Evolutionary conservation across 2,113 vertebrate species (phyloP).

Genomic region (Hyperoodon ampullatus): DNA sequence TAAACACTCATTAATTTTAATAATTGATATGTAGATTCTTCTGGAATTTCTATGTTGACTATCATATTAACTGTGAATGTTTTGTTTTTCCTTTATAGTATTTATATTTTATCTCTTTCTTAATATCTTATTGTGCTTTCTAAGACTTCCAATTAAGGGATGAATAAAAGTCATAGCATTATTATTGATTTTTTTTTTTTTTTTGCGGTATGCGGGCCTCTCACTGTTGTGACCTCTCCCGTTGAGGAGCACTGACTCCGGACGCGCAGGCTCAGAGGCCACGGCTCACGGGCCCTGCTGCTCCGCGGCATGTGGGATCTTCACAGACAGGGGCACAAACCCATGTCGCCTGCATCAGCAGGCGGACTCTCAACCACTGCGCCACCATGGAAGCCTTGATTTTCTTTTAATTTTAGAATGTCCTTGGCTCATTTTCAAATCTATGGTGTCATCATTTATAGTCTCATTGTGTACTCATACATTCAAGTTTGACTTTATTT

Average conservation of each 20-base stretch:
- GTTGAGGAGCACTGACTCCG: too few species aligned
- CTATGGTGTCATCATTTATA: background rate
- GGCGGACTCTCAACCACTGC: too few species aligned
- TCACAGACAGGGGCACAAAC: too few species aligned
- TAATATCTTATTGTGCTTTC: background rate
- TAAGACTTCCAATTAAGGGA: background rate
- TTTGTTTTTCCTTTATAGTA: background rate
- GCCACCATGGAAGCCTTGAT: background rate
- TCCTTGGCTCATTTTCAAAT: background rate
- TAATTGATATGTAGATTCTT: background rate
- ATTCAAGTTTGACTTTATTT: background rate
- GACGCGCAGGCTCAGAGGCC: too few species aligned
- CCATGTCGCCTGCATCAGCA: too few species aligned
- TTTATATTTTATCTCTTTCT: background rate
- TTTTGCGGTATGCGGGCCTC: too few species aligned
- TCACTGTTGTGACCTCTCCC: too few species aligned
- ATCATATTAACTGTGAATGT: background rate
- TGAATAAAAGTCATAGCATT: background rate
- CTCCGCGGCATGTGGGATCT: too few species aligned
- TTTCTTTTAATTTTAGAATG: background rate
- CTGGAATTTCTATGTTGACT: background rate
- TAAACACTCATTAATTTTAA: background rate
- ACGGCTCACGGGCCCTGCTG: too few species aligned
- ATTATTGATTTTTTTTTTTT: background rate
- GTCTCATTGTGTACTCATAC: background rate